Base-by-base conservation (phyloP, 2,113 vertebrate species). In the Tapirus terrestris region DNA sequence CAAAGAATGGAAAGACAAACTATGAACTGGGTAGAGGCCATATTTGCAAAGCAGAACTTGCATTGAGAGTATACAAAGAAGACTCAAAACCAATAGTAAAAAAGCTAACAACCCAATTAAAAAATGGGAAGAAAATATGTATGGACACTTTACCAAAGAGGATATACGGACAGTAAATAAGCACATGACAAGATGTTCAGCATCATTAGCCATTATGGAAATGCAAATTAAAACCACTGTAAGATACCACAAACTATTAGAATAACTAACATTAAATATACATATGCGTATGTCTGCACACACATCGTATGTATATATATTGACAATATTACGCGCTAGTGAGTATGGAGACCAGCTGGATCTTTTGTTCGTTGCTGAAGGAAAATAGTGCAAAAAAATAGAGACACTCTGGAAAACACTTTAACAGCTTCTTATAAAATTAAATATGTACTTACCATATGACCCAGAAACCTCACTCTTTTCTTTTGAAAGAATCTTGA, bases 401-500 rank as follows among this genome's bases (percentile, higher is more conserved):
- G 4, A n/a, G 65, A 17, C 8, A 5, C 13, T 21, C 21, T 56
- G 18, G 39, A 68, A 93, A 88, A 31, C 9, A n/a, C 3, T 17
- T 79, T 33, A 31, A 45, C 43, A 11, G 1, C 53, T 95, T 97
- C 53, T 88, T 65, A 8, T 63, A 31, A 70, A 93, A 89, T 77
- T 89, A 65, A 61, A 48, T 45, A 23, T 53, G 9, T 9, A 36
- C 16, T 86, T 67, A 67, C 4, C 33, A 23, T 43, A 23, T 72
- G 61, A 82, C 27, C 25, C 6, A 29, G 17, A 61, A 96, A 70
- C 29, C 29, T 25, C 12, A 20, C 29, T 80, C 5, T 10, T 94
- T 82, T 82, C 51, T 93, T 79, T 87, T 93, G 31, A 93, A 79
- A 58, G 25, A 83, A 82, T 83, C 6, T 23, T 58, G 53, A 9